A percentile compares a stretch with the other conserved stretches of the same genome.
Conservation (phyloP, 2,797 vertebrate species). For the Aphelocoma californica region DNA sequence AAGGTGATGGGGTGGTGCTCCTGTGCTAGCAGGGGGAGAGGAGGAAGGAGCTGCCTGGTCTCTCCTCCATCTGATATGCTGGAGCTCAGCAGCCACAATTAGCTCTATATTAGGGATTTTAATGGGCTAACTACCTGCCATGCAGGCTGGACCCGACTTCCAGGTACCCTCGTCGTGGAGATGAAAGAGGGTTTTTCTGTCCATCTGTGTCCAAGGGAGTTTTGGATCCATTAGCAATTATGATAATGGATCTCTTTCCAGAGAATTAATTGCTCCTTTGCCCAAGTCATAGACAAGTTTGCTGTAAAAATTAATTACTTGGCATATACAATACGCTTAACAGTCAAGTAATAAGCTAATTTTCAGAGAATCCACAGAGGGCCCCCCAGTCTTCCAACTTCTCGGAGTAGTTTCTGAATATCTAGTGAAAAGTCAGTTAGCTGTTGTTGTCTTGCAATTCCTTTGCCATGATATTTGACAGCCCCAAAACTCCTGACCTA, state of each 20-base stretch:
- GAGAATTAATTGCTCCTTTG: constrained; percentile 65
- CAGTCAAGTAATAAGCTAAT: constrained; percentile 58
- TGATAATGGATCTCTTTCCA: constrained; percentile 52
- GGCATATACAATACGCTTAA: constrained; percentile 46
- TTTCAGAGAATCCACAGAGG: constrained; percentile 22
- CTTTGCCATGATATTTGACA: neutral
- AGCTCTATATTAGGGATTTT: neutral
- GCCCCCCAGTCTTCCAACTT: neutral
- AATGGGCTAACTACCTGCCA: neutral
- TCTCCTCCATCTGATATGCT: neutral
- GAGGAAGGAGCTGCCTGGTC: neutral
- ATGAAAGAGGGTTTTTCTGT: constrained; percentile 29
- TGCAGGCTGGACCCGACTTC: neutral
- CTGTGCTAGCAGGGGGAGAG: neutral
- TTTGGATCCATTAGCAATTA: constrained; percentile 64
- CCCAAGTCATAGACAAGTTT: constrained; percentile 51
- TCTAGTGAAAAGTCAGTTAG: neutral
- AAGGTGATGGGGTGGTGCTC: neutral
- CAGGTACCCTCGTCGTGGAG: neutral
- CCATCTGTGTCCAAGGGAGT: constrained; percentile 26
- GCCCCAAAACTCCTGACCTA: neutral
- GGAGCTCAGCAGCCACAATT: neutral
- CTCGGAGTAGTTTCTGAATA: neutral
- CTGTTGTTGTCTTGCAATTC: neutral
- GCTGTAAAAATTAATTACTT: constrained; percentile 72